A percentile compares a stretch with the other conserved stretches of the same genome.
Evolutionary conservation across 2,113 vertebrate species (phyloP).

Genomic region (Callopanchax toddi): DNA sequence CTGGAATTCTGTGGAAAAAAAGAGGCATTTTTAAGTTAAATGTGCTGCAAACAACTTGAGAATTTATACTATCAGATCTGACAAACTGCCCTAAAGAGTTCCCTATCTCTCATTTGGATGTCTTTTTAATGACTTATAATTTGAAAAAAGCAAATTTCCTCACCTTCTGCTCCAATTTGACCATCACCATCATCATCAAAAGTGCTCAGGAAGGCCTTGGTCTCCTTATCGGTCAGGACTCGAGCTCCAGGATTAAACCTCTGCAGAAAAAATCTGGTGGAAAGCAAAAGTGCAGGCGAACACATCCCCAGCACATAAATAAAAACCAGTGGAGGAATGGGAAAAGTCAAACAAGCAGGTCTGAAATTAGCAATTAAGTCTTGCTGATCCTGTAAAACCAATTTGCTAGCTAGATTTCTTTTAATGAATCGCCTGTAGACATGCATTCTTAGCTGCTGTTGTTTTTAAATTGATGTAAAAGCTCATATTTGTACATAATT

Average conservation of each 20-base stretch:
- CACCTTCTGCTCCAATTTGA: conserved; percentile 91
- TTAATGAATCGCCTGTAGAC: no score
- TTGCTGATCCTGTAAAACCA: no score
- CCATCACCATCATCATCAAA: conserved; percentile 92
- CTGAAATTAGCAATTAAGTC: no score
- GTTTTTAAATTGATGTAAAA: neutral
- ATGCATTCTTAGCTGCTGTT: no score
- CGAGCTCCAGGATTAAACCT: conserved; percentile 89
- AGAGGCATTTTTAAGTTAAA: neutral
- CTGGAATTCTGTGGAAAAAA: conserved; percentile 88
- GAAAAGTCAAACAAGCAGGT: no score
- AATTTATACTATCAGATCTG: no score
- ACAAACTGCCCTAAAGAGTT: no score
- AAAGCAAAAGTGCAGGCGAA: neutral
- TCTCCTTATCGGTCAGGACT: conserved; percentile 88
- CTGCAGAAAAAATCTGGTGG: conserved; percentile 92
- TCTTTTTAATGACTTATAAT: neutral
- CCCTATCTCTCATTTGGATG: neutral
- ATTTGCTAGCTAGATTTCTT: no score
- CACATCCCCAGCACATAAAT: neutral
- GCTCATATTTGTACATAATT: neutral
- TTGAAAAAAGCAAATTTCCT: neutral
- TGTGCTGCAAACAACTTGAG: neutral
- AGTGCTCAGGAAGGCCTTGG: conserved; percentile 85
- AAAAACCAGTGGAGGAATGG: no score